Conservation (phyloP, 2,113 vertebrate genomes). For the Oplegnathus fasciatus region DNA sequence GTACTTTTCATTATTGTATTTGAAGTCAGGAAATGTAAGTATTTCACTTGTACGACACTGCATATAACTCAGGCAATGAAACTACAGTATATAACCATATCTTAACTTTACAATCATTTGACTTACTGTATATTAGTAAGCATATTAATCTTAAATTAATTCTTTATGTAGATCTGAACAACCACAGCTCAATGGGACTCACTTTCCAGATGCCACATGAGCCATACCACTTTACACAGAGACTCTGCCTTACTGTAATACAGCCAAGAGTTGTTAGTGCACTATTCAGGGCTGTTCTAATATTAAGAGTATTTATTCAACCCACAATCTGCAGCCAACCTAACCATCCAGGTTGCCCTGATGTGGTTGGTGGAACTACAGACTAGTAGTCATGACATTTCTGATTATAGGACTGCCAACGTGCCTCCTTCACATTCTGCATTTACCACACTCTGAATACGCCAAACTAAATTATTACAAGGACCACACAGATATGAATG, state of each 20-base stretch:
- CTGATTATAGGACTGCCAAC: conserved; percentile 36
- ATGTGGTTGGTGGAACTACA: conserved; percentile 49
- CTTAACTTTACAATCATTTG: not conserved
- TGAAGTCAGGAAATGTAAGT: not conserved
- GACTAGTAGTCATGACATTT: conserved; percentile 30
- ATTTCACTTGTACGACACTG: not conserved
- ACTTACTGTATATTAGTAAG: not conserved
- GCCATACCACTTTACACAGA: conserved; percentile 6
- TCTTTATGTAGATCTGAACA: not conserved
- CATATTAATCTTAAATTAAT: not conserved
- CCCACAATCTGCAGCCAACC: conserved; percentile 16
- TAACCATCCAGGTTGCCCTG: conserved; percentile 30
- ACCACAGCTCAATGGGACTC: conserved; percentile 1
- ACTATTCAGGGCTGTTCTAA: conserved; percentile 30
- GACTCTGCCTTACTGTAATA: not conserved
- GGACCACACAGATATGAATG: conserved; percentile 37
- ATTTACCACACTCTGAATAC: conserved; percentile 24
- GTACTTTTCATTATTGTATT: not conserved
- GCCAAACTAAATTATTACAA: conserved; percentile 17
- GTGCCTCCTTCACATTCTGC: conserved; percentile 15
- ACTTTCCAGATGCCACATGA: conserved; percentile 27
- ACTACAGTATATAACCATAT: not conserved
- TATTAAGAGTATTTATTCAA: conserved; percentile 46
- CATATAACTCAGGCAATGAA: not conserved
- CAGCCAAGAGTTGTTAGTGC: conserved; percentile 7